A percentile compares a stretch with the other conserved stretches of the same genome.
Conservation (phyloP, 64 coral and sea anemone species). For the Pocillopora damicornis region DNA sequence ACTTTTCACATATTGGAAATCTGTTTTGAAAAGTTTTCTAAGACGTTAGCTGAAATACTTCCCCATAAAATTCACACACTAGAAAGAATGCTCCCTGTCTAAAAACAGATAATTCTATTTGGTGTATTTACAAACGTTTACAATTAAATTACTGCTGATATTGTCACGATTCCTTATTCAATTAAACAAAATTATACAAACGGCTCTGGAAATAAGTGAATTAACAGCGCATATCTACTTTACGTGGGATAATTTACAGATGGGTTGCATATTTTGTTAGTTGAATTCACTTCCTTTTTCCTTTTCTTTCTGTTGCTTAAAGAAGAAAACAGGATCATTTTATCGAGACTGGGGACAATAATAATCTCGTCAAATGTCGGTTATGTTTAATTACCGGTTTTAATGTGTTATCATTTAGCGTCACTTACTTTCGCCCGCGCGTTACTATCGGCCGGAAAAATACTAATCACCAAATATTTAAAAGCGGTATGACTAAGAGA, state of each 20-base stretch:
- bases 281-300: background rate
- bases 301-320: background rate
- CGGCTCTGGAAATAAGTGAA: background rate
- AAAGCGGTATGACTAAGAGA: background rate
- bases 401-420: background rate
- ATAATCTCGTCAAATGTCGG: background rate
- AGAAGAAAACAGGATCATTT: slow-evolving; percentile 3
- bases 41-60: no score
- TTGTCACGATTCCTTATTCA: no score
- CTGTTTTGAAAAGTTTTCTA: no score
- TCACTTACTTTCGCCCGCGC: background rate
- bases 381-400: slow-evolving; percentile 5
- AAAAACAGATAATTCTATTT: no score
- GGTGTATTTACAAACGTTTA: no score
- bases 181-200: no score
- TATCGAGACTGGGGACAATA: background rate
- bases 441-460: background rate
- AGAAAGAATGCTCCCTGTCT: no score
- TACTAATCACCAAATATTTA: background rate
- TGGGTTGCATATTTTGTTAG: background rate
- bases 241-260: background rate
- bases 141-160: no score
- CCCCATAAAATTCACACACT: no score
- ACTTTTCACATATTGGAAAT: no score
- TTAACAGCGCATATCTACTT: background rate